Evolutionary conservation across 2,113 vertebrate genomes (phyloP), one percentile per base, ranked within the genome.

Genomic region (Glaucidium brasilianum): DNA sequence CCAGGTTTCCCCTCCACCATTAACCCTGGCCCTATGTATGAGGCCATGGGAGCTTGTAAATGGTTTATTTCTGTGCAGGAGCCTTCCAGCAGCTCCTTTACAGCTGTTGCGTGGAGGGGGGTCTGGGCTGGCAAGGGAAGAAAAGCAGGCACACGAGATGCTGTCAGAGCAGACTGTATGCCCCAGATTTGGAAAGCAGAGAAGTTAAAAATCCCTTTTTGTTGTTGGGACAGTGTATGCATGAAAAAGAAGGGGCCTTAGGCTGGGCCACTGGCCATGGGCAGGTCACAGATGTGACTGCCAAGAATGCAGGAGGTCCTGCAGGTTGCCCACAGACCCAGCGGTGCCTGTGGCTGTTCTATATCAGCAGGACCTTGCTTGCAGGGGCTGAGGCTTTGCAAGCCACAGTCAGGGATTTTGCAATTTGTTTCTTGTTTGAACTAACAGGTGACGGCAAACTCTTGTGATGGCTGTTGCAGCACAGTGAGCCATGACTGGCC

Each of bases 21-120:
- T 93, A 92, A 87, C 92, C 74, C 56, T 88, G 88, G 52, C 81
- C 85, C 35, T 79, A 60, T 0, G 4, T 25, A 72, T 0, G 1
- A 90, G 85, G 74, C 81, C 85, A 72, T 8, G 4, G 81, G 85
- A 95, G 66, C 85, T 93, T 88, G 85, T 92, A 92, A 92, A 93
- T 1, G 56, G 88, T 92, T 94, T 93, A 89, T 93, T 95, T 92
- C 66, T 72, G 39, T 43, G 74, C 27, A 20, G 88, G 88, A 92
- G 83, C 79, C 63, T 96, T 92, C 83, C 96, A 96, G 69, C 82
- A 88, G 74, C 37, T 69, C 73, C 85, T 90, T 94, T 72, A 96
- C 0, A 0, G 74, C 66, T 34, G 26, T 26, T 4, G 0, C 52
- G 2, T 78, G 92, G 69, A 85, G 78, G 41, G 27, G 60, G 66